These are phyloP conservation scores for Salminus brasiliensis DNA, from an alignment of 2,113 vertebrate species.

Conservation along the genomic window DNA sequence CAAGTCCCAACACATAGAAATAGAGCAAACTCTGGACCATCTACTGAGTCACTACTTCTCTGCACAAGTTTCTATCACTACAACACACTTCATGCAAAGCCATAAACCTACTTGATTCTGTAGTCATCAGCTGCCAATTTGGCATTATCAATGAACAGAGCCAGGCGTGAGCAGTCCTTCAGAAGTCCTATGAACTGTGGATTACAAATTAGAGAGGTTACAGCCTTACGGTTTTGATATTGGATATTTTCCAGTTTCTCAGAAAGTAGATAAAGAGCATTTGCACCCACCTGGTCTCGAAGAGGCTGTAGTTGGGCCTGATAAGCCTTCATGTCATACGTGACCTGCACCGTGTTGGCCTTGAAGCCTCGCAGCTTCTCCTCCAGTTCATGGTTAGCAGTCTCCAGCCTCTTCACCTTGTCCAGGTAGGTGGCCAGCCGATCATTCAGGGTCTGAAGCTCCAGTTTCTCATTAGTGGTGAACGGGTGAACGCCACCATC, in stretches of 20 bases:
- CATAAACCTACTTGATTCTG: conserved; percentile 72
- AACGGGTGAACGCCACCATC: background rate
- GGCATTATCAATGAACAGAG: conserved; percentile 72
- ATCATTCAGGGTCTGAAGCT: conserved; percentile 56
- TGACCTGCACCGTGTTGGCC: conserved; percentile 1
- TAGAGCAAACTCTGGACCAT: too few species aligned
- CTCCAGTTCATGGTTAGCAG: conserved; percentile 48
- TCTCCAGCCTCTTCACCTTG: conserved; percentile 53
- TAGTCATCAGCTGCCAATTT: conserved; percentile 81
- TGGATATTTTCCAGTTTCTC: too few species aligned
- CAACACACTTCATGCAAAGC: background rate
- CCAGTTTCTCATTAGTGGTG: conserved; percentile 42
- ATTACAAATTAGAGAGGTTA: background rate
- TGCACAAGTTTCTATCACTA: too few species aligned
- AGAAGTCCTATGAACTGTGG: conserved; percentile 65
- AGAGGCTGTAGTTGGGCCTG: conserved; percentile 30
- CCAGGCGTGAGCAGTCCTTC: conserved; percentile 64
- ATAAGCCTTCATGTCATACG: conserved; percentile 33
- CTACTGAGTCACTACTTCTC: too few species aligned
- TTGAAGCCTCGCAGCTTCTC: conserved; percentile 46
- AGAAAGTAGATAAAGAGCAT: background rate
- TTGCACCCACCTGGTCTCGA: conserved; percentile 42
- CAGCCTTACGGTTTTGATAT: too few species aligned
- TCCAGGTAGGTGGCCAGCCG: conserved; percentile 54
- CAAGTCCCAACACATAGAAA: too few species aligned